Evolutionary conservation across 2,797 vertebrate genomes (phyloP).

Genomic region (Enteromius radiatus): DNA sequence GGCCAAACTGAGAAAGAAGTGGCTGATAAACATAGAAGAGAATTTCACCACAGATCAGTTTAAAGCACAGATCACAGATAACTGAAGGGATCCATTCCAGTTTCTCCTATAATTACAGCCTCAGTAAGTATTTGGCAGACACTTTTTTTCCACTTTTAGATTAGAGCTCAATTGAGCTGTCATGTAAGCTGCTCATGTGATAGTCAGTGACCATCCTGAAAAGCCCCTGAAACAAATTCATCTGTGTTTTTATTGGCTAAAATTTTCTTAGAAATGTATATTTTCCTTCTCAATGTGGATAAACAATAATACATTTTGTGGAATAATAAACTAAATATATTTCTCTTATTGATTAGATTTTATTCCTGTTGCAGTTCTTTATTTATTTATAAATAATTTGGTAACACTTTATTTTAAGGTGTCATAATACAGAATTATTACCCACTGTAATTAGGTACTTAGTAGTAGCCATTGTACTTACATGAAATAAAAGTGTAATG

Average conservation of each 20-base stretch:
- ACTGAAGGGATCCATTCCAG: neutral
- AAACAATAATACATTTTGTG: no score
- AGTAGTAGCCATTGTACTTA: no score
- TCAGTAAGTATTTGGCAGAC: no score
- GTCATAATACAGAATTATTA: neutral
- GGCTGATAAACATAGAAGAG: neutral
- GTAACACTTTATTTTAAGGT: no score
- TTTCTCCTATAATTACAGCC: neutral
- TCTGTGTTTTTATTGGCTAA: no score
- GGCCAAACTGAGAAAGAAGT: neutral
- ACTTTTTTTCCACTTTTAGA: neutral
- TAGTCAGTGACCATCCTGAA: neutral
- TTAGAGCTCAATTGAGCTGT: neutral
- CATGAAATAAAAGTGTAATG: no score
- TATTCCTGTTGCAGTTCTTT: neutral
- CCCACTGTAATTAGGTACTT: no score
- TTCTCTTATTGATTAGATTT: neutral
- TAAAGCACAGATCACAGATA: neutral
- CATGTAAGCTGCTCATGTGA: neutral
- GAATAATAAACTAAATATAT: neutral
- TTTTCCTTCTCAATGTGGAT: neutral
- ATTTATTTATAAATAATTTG: neutral
- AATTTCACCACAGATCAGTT: neutral
- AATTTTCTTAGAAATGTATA: neutral
- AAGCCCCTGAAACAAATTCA: neutral